These are phyloP conservation scores for Brachyrhaphis roseni DNA, from an alignment of 2,797 vertebrate species.

Conservation along the genomic window DNA sequence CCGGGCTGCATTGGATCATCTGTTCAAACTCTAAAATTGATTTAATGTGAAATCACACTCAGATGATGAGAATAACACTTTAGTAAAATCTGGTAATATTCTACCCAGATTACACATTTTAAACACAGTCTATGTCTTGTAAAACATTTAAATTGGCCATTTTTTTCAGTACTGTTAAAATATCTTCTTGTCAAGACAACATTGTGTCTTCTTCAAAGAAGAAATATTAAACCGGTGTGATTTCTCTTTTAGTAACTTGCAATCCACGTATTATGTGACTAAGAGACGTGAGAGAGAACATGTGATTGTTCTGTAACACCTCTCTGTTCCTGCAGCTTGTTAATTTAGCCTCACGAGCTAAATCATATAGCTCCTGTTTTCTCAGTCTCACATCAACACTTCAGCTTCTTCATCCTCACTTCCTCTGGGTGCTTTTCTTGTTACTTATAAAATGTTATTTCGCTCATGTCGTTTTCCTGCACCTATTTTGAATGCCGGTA, in stretches of 20 bases:
- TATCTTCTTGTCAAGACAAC: background rate
- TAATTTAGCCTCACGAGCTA: conserved; percentile 33
- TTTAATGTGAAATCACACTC: background rate
- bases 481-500: background rate
- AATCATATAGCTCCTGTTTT: conserved; percentile 36
- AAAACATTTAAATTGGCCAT: background rate
- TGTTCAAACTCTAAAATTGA: background rate
- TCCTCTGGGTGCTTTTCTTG: conserved; percentile 14
- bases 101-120: background rate
- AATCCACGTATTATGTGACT: background rate
- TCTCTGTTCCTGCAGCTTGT: conserved; percentile 29
- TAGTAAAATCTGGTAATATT: background rate
- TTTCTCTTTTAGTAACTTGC: background rate
- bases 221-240: background rate
- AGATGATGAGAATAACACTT: background rate
- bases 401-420: conserved; percentile 26
- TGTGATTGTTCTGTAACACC: conserved; percentile 30
- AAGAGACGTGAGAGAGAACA: conserved; percentile 14
- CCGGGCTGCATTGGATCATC: background rate
- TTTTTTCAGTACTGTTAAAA: background rate
- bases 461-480: background rate
- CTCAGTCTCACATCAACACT: conserved; percentile 18
- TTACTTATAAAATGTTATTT: conserved; percentile 2
- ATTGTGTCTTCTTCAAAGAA: background rate
- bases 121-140: background rate